phyloP scores from a whole-genome alignment of 2,113 vertebrate genomes.

The Gymnogyps californianus region DNA sequence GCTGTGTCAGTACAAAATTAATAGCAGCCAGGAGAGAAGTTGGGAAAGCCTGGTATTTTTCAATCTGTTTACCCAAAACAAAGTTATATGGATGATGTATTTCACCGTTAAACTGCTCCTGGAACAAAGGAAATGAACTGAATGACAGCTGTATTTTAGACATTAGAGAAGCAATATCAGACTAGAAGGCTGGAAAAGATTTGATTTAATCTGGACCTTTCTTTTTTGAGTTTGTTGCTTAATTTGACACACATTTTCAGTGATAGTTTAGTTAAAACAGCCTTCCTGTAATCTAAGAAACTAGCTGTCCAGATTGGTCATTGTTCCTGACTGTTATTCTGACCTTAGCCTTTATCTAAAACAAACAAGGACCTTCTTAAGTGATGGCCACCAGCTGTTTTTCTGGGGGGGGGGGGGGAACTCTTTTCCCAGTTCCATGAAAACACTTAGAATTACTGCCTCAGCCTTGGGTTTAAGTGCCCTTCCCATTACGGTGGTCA shows the following conservation, averaged over 20 bases:
- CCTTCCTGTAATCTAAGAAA: neutral
- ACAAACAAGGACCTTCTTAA: neutral
- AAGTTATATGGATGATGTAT: neutral
- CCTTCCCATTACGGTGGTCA: neutral
- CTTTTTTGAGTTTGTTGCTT: neutral
- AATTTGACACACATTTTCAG: neutral
- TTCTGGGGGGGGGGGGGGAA: neutral
- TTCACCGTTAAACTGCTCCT: neutral
- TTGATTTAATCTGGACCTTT: neutral
- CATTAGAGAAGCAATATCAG: neutral
- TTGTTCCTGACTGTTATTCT: neutral
- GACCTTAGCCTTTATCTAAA: neutral
- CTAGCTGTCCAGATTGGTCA: neutral
- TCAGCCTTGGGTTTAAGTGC: neutral
- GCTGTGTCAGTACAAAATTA: neutral
- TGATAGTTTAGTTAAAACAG: neutral
- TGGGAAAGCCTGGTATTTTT: neutral
- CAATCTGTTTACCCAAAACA: neutral
- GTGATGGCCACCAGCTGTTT: neutral
- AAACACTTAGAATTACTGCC: neutral
- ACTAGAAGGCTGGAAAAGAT: neutral
- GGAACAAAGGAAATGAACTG: neutral
- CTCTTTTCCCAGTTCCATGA: neutral
- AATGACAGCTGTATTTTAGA: neutral
- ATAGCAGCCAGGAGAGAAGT: neutral